Evolutionary conservation across 2,797 vertebrate species (phyloP).

Genomic region (Lindbergichthys nudifrons): DNA sequence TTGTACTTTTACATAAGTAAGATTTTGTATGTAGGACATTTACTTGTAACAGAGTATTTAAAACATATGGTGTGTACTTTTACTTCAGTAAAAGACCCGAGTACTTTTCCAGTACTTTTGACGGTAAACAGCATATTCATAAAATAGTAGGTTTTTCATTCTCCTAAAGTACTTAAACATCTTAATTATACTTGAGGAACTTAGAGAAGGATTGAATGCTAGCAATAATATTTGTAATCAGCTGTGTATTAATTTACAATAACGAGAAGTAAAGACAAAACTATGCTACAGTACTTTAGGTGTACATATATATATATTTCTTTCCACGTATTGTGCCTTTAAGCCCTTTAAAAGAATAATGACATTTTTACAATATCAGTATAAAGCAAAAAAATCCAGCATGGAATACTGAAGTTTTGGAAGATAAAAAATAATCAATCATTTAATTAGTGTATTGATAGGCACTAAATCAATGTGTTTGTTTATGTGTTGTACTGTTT

Average conservation of each 20-base stretch:
- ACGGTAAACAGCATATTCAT: too few species aligned
- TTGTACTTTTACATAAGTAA: too few species aligned
- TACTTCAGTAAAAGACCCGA: too few species aligned
- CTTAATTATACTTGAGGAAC: slow-evolving; percentile 4
- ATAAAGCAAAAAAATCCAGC: background rate
- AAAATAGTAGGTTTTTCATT: background rate
- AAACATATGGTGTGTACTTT: too few species aligned
- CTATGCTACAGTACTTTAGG: background rate
- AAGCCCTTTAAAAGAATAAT: slow-evolving; percentile 8
- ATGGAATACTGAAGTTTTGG: background rate
- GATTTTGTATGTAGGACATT: too few species aligned
- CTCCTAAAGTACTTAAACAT: slow-evolving; percentile 9
- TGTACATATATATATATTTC: background rate
- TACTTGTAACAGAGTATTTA: too few species aligned
- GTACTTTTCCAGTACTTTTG: too few species aligned
- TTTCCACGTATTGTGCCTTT: background rate
- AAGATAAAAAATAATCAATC: background rate
- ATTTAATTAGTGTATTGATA: background rate
- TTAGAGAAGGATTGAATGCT: background rate
- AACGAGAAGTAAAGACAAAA: background rate
- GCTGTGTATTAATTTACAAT: background rate
- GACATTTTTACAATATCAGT: slow-evolving; percentile 2
- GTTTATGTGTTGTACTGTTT: slow-evolving; percentile 22
- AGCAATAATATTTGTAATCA: background rate
- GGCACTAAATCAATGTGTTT: slow-evolving; percentile 8